phyloP scores from a whole-genome alignment of 37 sponge, comb jelly and placozoan species.

The Amphimedon queenslandica region DNA sequence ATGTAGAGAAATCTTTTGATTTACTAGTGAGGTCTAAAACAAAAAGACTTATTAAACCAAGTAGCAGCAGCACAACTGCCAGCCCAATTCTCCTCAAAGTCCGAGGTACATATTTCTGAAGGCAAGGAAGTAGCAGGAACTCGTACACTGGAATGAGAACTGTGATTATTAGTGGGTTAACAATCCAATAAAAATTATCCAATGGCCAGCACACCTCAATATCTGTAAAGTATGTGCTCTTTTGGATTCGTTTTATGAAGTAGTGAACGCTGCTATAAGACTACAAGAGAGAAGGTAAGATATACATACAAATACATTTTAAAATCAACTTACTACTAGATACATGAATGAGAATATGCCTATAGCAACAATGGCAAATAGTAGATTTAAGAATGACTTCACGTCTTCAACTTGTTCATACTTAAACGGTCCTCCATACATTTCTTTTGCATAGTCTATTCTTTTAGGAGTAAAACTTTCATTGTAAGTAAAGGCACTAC shows the following conservation, averaged over 20 bases:
- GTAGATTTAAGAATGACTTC: neutral
- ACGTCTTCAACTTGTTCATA: slow-evolving; percentile 1
- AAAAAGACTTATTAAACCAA: slow-evolving; percentile 17
- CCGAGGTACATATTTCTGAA: slow-evolving; percentile 19
- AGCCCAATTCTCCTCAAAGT: slow-evolving; percentile 36
- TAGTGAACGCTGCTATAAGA: slow-evolving; percentile 14
- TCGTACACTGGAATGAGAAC: slow-evolving; percentile 35
- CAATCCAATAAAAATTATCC: slow-evolving; percentile 5
- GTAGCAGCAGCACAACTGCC: slow-evolving; percentile 4
- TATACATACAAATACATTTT: neutral
- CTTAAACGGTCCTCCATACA: slow-evolving; percentile 6
- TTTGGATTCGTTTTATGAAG: slow-evolving; percentile 16
- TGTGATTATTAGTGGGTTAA: slow-evolving; percentile 19
- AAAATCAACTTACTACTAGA: neutral
- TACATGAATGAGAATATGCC: neutral
- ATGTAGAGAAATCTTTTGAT: no score
- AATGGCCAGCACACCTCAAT: no score
- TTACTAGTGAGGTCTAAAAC: no score
- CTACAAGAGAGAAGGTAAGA: no score
- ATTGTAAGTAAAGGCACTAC: slow-evolving; percentile 5
- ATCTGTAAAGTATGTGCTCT: no score
- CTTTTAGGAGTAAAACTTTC: neutral
- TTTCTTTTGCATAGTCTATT: slow-evolving; percentile 7
- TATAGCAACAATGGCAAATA: neutral
- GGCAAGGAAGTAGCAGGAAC: slow-evolving; percentile 15